Percentiles rank a stretch among this genome's conserved stretches.
These are phyloP conservation scores for Aegotheles bennettii DNA, from an alignment of 2,113 vertebrate species.

Conservation along the genomic window DNA sequence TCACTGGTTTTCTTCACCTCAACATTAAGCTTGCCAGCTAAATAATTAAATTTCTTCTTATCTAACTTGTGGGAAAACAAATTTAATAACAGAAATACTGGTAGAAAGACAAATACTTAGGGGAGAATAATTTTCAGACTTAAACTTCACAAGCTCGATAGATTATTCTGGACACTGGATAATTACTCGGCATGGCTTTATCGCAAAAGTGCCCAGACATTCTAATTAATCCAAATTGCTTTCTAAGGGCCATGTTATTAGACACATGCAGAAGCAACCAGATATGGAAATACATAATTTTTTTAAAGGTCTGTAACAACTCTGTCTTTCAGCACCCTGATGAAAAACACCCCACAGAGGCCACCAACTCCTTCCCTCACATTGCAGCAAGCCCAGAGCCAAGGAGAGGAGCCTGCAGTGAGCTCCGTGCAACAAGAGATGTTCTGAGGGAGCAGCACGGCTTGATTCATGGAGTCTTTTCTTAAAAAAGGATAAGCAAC, in stretches of 20 bases:
- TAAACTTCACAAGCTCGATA: constrained; percentile 41
- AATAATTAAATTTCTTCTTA: constrained; percentile 61
- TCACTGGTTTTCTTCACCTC: constrained; percentile 33
- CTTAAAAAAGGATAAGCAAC: not conserved
- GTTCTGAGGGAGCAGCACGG: no score
- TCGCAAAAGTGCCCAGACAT: constrained; percentile 37
- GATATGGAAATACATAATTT: not conserved
- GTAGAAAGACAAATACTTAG: constrained; percentile 54
- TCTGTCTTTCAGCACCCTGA: not conserved
- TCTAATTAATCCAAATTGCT: constrained; percentile 67
- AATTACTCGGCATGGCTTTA: constrained; percentile 59
- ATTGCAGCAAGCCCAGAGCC: not conserved
- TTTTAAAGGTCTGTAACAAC: not conserved
- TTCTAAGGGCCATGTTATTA: constrained; percentile 57
- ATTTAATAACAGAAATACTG: constrained; percentile 61
- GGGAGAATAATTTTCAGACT: constrained; percentile 64
- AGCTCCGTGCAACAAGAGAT: accelerated
- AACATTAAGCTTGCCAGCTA: constrained; percentile 24
- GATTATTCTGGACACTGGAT: constrained; percentile 58
- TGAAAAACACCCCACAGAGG: not conserved
- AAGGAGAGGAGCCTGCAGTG: not conserved
- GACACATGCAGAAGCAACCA: not conserved
- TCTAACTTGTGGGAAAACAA: constrained; percentile 57
- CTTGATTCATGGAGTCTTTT: accelerated
- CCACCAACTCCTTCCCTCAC: not conserved